These are phyloP conservation scores for Ferdinandea cuprea DNA, from an alignment of 2,888 invertebrate genomes.

Conservation along the genomic window DNA sequence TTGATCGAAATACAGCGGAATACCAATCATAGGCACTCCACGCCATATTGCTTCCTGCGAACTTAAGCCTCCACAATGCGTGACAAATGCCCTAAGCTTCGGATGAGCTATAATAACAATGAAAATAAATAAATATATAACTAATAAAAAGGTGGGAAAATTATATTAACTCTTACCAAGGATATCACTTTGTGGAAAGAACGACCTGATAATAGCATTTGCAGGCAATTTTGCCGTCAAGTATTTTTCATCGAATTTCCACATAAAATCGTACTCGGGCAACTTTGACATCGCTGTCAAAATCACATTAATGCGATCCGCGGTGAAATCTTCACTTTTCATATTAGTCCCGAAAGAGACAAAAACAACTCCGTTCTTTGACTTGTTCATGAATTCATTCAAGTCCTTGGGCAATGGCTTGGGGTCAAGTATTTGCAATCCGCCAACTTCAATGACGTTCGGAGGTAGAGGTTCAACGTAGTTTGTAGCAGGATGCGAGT, in stretches of 20 bases:
- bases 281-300: conserved; percentile 76
- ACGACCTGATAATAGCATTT: conserved; percentile 74
- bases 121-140: not conserved
- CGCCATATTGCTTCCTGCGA: conserved; percentile 79
- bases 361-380: conserved; percentile 79
- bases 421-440: conserved; percentile 80
- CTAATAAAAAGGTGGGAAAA: too few species aligned
- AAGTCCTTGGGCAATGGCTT: conserved; percentile 77
- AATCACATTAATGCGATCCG: conserved; percentile 67
- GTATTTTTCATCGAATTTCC: conserved; percentile 79
- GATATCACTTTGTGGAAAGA: conserved; percentile 77
- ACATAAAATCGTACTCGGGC: conserved; percentile 80
- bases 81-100: conserved; percentile 78
- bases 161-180: conserved; percentile 75
- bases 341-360: conserved; percentile 80
- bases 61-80: conserved; percentile 79
- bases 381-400: conserved; percentile 78
- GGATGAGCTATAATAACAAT: conserved; percentile 75
- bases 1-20: conserved; percentile 79
- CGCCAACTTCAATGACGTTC: conserved; percentile 81
- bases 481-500: conserved; percentile 79
- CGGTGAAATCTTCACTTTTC: conserved; percentile 70
- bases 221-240: conserved; percentile 67
- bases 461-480: conserved; percentile 80
- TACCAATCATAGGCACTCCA: conserved; percentile 79